phyloP scores from a whole-genome alignment of 1,140 invertebrate genomes.

The Plodia interpunctella region DNA sequence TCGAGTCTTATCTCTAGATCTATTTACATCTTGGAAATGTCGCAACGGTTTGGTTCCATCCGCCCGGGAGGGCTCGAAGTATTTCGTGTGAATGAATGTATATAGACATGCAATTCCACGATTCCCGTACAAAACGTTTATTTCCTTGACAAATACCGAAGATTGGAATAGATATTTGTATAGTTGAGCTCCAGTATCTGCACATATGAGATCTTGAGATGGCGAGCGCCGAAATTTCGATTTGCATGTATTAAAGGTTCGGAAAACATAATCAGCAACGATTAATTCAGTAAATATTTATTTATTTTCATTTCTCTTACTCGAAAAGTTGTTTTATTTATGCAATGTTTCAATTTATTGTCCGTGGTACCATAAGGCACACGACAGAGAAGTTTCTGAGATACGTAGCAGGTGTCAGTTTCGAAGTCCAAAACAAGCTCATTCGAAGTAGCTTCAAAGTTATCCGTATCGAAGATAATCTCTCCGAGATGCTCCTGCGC shows the following conservation, averaged over 20 bases:
- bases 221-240: neutral
- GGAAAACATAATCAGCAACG: neutral
- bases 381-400: too few species aligned
- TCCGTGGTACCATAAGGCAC: too few species aligned
- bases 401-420: too few species aligned
- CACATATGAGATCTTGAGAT: neutral
- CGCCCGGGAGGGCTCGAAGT: slow-evolving; percentile 13
- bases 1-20: slow-evolving; percentile 42
- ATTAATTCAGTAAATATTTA: too few species aligned
- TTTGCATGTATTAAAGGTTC: neutral
- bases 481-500: too few species aligned
- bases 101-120: slow-evolving; percentile 8
- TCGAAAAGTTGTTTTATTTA: too few species aligned
- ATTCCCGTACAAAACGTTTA: slow-evolving; percentile 7
- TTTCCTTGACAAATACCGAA: neutral
- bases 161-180: slow-evolving; percentile 4
- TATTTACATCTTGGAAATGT: slow-evolving; percentile 39
- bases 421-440: too few species aligned
- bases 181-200: neutral
- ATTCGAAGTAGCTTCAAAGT: too few species aligned
- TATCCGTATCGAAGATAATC: too few species aligned
- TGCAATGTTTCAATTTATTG: too few species aligned
- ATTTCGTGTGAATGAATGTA: slow-evolving; percentile 8
- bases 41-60: slow-evolving; percentile 29
- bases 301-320: too few species aligned